A percentile compares a stretch with the other conserved stretches of the same genome.
Conservation (phyloP, 2,113 vertebrate genomes). For the Rhodinocichla rosea region DNA sequence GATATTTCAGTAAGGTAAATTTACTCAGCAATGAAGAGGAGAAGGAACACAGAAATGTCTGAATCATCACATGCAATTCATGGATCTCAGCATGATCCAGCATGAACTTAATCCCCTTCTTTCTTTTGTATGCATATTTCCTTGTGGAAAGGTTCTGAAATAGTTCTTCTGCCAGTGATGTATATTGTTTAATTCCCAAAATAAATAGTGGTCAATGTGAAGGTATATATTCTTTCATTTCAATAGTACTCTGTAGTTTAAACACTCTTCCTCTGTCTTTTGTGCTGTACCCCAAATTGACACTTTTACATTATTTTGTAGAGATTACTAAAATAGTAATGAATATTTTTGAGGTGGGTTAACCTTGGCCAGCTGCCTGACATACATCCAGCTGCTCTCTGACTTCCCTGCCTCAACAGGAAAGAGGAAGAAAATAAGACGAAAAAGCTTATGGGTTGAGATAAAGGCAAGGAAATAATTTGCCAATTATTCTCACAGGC, state of each 20-base stretch:
- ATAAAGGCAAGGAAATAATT: neutral
- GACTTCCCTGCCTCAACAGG: neutral
- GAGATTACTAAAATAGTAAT: neutral
- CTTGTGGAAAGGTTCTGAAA: neutral
- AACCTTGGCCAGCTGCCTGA: neutral
- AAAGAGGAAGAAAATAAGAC: neutral
- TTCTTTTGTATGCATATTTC: neutral
- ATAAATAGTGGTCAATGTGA: neutral
- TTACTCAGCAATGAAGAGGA: neutral
- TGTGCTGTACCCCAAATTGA: fast-evolving
- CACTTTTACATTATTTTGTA: neutral
- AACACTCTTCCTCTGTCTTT: neutral
- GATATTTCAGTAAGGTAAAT: neutral
- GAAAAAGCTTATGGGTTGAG: neutral
- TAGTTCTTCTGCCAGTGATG: neutral
- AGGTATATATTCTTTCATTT: neutral
- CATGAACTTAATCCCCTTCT: neutral
- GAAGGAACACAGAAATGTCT: neutral
- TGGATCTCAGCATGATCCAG: neutral
- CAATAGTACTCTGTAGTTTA: neutral
- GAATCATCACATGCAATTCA: neutral
- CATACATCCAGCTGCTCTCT: neutral
- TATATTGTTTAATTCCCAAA: neutral
- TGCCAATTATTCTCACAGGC: neutral
- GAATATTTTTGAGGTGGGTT: neutral